Percentiles rank a stretch among this genome's conserved stretches.
Conservation (phyloP, 2,797 vertebrate genomes). For the Tragelaphus eurycerus region DNA sequence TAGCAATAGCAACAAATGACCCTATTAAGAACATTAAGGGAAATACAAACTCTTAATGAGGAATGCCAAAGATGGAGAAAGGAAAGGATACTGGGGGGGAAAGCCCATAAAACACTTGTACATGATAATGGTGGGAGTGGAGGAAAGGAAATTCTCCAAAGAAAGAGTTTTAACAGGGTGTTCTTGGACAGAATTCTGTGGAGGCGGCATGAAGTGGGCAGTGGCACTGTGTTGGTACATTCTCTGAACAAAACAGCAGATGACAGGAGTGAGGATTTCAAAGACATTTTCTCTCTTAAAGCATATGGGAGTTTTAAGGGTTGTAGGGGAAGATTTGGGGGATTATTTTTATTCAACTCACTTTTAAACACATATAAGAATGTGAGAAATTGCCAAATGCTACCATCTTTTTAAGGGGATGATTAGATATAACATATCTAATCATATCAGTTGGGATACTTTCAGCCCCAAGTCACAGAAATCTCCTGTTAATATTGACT, state of each 20-base stretch:
- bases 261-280: slow-evolving; percentile 35
- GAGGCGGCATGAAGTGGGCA: slow-evolving; percentile 59
- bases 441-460: not conserved
- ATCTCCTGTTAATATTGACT: not conserved
- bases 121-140: not conserved
- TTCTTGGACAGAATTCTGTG: slow-evolving; percentile 54
- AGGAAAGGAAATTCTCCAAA: slow-evolving; percentile 36
- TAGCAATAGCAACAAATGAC: not conserved
- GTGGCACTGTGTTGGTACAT: slow-evolving; percentile 32
- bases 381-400: slow-evolving; percentile 20
- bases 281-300: slow-evolving; percentile 59
- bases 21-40: not conserved
- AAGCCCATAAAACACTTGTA: not conserved
- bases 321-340: not conserved
- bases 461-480: not conserved
- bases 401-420: not conserved
- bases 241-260: slow-evolving; percentile 49
- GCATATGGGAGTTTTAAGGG: slow-evolving; percentile 33
- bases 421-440: not conserved
- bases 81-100: not conserved
- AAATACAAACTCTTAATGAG: not conserved
- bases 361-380: slow-evolving; percentile 30
- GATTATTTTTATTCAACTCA: slow-evolving; percentile 14
- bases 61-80: slow-evolving; percentile 20
- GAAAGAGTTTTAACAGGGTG: slow-evolving; percentile 50